Conservation (phyloP, 2,888 invertebrate species). For the Thyatira batis region DNA sequence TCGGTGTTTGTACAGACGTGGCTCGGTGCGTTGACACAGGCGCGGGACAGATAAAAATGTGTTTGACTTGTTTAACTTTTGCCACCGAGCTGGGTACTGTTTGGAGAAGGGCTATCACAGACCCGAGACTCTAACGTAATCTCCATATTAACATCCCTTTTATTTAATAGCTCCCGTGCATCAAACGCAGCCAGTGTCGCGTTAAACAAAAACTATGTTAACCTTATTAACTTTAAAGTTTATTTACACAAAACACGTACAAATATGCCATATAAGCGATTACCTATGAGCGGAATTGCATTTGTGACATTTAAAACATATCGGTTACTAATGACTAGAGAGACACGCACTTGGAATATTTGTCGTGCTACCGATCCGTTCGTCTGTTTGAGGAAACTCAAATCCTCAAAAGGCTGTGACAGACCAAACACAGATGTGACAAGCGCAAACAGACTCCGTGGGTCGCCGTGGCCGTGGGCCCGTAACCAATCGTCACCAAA, state of each 20-base stretch:
- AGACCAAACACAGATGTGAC: constrained; percentile 77
- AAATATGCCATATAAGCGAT: constrained; percentile 1
- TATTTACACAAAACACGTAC: constrained; percentile 13
- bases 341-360: constrained; percentile 50
- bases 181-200: too few relatives aligned
- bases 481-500: constrained; percentile 63
- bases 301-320: constrained; percentile 5
- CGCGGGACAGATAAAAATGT: constrained; percentile 73
- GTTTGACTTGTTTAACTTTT: constrained; percentile 68
- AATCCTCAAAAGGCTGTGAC: constrained; percentile 70
- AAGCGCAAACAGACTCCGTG: constrained; percentile 60
- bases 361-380: constrained; percentile 57
- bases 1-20: constrained; percentile 65
- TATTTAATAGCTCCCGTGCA: neutral
- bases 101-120: constrained; percentile 41
- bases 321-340: constrained; percentile 53
- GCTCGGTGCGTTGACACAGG: constrained; percentile 56
- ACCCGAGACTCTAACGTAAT: constrained; percentile 34
- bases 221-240: too few relatives aligned
- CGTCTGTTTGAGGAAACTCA: constrained; percentile 67
- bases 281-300: constrained; percentile 1
- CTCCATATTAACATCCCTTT: constrained; percentile 15
- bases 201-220: neutral
- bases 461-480: constrained; percentile 20
- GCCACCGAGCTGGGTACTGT: constrained; percentile 57